Base-by-base conservation (phyloP, 2,113 vertebrate species). In the Addax nasomaculatus region DNA sequence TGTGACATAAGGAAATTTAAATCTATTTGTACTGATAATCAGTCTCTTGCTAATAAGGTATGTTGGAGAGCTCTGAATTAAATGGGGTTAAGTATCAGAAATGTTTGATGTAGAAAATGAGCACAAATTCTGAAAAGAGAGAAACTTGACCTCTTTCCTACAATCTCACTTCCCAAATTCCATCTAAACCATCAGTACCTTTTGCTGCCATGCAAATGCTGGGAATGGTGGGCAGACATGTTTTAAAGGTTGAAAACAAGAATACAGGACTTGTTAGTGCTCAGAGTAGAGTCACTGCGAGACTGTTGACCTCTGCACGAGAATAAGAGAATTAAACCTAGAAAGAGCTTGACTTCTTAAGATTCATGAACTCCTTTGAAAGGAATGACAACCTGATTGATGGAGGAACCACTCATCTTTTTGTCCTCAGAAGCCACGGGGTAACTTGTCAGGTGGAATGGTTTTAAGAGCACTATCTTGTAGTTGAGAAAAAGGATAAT, bases 221-320 rank as follows among this genome's bases (percentile, higher is more conserved):
- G 2, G 30, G 43, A 64, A 64, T 17, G 11, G 11, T 57, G 15
- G 17, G 25, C 7, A 53, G 7, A 25, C 4, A 15, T 14, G 8
- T 2, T 55, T 45, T 36, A 15, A 11, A 79, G 6, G 78, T 6
- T 51, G 5, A 23, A 39, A 47, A 16, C 2, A 12, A 55, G 21
- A 10, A 80, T 2, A 15, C 70, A 2, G 30, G 11, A 15, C 9
- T 57, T 33, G 13, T 5, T 73, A 15, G 0, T 85, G 33, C 5
- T 57, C 55, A 51, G 23, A 70, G 15, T 33, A 43, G 39, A 47
- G 1, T 73, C 23, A 43, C 14, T 27, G 13, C 9, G 36, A n/a
- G 21, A n/a, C 17, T 57, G 5, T 29, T n/a, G 6, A 30, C 5
- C 60, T n/a, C 17, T 47, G 19, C 1, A 0, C 6, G 6, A 17